Conservation (phyloP, 2,797 vertebrate species). For the Spizella passerina region DNA sequence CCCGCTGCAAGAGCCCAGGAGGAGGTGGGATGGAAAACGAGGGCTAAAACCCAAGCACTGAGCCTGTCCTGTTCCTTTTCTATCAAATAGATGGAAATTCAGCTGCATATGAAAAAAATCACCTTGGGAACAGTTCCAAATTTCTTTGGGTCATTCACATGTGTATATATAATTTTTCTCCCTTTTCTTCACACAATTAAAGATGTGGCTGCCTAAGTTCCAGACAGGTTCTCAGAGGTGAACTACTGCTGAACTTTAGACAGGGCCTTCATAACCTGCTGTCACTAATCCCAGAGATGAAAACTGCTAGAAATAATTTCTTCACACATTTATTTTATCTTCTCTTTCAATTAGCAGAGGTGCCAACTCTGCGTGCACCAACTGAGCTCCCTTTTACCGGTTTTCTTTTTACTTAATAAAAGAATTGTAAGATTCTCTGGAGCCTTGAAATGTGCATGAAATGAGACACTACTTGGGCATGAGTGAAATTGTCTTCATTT, state of each 20-base stretch:
- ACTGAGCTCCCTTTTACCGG: not conserved
- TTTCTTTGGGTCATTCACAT: not conserved
- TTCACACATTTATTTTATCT: not conserved
- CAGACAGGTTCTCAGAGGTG: not conserved
- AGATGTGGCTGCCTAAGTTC: not conserved
- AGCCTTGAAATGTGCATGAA: not conserved
- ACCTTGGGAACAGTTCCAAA: not conserved
- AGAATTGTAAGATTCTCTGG: not conserved
- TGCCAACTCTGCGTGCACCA: not conserved
- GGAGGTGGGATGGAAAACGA: not conserved
- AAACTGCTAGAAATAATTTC: not conserved
- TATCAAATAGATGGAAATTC: not conserved
- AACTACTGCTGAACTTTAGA: not conserved
- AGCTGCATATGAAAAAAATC: not conserved
- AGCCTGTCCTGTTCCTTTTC: not conserved
- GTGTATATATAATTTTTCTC: fast-evolving
- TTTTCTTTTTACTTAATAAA: not conserved
- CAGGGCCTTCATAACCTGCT: not conserved
- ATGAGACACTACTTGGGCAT: not conserved
- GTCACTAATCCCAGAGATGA: not conserved
- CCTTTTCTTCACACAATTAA: not conserved
- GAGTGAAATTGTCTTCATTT: not conserved
- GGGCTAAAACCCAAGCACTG: not conserved
- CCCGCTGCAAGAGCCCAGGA: not conserved
- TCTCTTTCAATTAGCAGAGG: conserved; percentile 1